A percentile compares a stretch with the other conserved stretches of the same genome.
phyloP scores from a whole-genome alignment of 2,888 invertebrate species.

The Brachypalpus laphriformis region DNA sequence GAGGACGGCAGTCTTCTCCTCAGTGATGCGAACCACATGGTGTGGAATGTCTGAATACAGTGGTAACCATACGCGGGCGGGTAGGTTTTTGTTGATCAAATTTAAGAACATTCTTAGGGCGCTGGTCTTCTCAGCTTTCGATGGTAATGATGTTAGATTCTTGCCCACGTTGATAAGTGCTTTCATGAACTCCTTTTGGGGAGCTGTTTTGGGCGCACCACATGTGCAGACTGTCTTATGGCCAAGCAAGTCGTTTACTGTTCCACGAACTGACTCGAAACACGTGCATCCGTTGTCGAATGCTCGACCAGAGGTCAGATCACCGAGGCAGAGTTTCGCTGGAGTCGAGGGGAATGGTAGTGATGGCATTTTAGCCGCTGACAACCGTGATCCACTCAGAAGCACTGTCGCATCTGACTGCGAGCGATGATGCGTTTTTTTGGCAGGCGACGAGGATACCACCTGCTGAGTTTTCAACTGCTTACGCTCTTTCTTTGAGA shows the following conservation, averaged over 20 bases:
- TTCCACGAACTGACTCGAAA: conserved; percentile 92
- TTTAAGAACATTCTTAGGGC: conserved; percentile 96
- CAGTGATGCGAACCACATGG: conserved; percentile 97
- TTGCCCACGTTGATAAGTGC: conserved; percentile 94
- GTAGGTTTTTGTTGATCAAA: conserved; percentile 96
- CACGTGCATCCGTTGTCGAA: conserved; percentile 98
- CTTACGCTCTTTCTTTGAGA: conserved; percentile 81
- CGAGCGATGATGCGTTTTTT: conserved; percentile 92
- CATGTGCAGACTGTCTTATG: conserved; percentile 91
- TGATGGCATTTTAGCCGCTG: conserved; percentile 68
- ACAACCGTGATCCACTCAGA: conserved; percentile 80
- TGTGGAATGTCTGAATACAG: conserved; percentile 93
- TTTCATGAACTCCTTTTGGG: conserved; percentile 93
- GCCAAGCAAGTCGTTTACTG: conserved; percentile 88
- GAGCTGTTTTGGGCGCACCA: conserved; percentile 91
- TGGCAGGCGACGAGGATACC: conserved; percentile 83
- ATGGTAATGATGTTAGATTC: conserved; percentile 90
- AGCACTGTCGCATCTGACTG: conserved; percentile 90
- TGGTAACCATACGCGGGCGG: conserved; percentile 99
- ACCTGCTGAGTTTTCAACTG: conserved; percentile 74
- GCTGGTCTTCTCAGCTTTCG: conserved; percentile 96
- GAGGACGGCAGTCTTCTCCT: conserved; percentile 97
- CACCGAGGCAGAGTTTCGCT: conserved; percentile 90
- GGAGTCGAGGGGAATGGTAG: conserved; percentile 80
- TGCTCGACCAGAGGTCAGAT: conserved; percentile 96